A percentile compares a stretch with the other conserved stretches of the same genome.
These are phyloP conservation scores for Pseudopodoces humilis DNA, from an alignment of 2,113 vertebrate genomes.

Conservation along the genomic window DNA sequence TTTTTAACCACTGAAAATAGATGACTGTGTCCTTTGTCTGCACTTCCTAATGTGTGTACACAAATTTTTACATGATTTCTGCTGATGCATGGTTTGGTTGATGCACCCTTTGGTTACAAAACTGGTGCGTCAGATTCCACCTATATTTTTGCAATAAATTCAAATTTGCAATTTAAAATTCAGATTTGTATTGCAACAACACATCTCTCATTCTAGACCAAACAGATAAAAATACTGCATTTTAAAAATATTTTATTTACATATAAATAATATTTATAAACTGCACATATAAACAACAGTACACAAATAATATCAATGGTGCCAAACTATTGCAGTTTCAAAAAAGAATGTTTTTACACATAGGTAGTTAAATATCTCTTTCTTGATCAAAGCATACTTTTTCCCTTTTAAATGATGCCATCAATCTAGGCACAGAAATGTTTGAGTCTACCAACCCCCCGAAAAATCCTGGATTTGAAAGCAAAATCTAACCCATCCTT, in stretches of 20 bases:
- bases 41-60: background rate
- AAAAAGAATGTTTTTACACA: background rate
- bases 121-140: background rate
- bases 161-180: background rate
- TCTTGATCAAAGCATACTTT: background rate
- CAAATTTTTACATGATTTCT: background rate
- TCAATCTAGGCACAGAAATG: background rate
- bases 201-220: background rate
- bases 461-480: background rate
- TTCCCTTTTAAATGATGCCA: background rate
- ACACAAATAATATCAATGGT: background rate
- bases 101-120: background rate
- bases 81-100: background rate
- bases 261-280: background rate
- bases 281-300: background rate
- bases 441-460: accelerated
- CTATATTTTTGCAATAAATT: background rate
- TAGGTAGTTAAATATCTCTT: background rate
- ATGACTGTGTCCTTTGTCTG: background rate
- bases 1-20: background rate
- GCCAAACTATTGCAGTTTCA: background rate
- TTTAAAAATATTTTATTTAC: background rate
- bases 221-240: background rate
- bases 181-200: background rate
- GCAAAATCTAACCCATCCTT: background rate